Evolutionary conservation across 2,797 vertebrate species (phyloP).

Genomic region (Clamator glandarius): DNA sequence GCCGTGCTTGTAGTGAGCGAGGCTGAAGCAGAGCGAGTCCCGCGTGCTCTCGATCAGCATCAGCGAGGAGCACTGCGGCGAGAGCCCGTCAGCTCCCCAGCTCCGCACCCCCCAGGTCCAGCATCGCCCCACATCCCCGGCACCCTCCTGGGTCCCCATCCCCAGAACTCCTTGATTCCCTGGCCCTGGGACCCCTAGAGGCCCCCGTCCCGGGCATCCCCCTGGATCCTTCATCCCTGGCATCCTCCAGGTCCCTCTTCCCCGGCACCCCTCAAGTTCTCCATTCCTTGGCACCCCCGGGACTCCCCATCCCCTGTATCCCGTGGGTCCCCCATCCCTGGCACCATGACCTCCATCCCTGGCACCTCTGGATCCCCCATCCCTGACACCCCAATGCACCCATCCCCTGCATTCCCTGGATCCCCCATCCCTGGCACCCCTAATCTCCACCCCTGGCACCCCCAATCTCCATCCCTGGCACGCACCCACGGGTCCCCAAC

Average conservation of each 20-base stretch:
- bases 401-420: neutral
- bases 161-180: neutral
- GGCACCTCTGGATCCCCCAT: neutral
- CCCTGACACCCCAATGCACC: too few relatives aligned
- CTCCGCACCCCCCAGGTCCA: neutral
- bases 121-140: neutral
- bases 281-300: neutral
- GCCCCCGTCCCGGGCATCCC: too few relatives aligned
- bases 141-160: too few relatives aligned
- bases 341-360: too few relatives aligned
- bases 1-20: constrained; percentile 94
- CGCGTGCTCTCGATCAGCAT: constrained; percentile 95
- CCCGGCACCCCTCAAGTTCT: neutral
- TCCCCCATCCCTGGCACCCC: too few relatives aligned
- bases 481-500: too few relatives aligned
- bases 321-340: too few relatives aligned
- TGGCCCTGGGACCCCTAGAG: neutral
- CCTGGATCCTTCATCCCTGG: too few relatives aligned
- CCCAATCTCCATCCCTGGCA: too few relatives aligned
- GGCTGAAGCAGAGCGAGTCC: constrained; percentile 93
- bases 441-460: neutral
- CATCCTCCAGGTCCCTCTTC: too few relatives aligned
- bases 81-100: neutral
- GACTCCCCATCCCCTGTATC: too few relatives aligned
- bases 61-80: constrained; percentile 88